These are phyloP conservation scores for Cyprinella venusta DNA, from an alignment of 2,797 vertebrate genomes.

Conservation along the genomic window DNA sequence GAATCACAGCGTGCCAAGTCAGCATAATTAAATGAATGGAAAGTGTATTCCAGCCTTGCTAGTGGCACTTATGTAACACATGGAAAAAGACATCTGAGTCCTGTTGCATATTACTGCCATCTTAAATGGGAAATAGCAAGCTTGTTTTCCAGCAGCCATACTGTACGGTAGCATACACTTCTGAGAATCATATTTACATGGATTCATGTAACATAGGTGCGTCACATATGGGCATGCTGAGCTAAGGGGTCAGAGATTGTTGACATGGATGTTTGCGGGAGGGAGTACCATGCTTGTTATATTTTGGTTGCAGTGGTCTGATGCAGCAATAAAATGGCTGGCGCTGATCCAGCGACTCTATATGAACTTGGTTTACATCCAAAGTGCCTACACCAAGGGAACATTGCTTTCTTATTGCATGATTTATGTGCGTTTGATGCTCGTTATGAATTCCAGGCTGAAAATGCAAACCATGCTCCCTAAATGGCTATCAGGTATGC, in stretches of 20 bases:
- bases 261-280: constrained; percentile 48
- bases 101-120: constrained; percentile 56
- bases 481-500: constrained; percentile 37
- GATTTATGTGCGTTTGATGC: constrained; percentile 54
- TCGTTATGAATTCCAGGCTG: constrained; percentile 52
- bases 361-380: constrained; percentile 59
- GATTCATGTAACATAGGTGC: constrained; percentile 60
- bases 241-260: constrained; percentile 56
- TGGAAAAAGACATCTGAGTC: constrained; percentile 76
- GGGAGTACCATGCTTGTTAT: constrained; percentile 41
- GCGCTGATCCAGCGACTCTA: constrained; percentile 51
- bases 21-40: constrained; percentile 69
- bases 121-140: constrained; percentile 65
- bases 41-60: constrained; percentile 67
- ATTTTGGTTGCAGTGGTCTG: constrained; percentile 52
- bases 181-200: constrained; percentile 63
- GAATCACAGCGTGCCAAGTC: constrained; percentile 64
- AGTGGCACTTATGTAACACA: constrained; percentile 65
- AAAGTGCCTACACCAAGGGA: constrained; percentile 51
- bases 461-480: constrained; percentile 44
- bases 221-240: constrained; percentile 65
- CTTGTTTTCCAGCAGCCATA: constrained; percentile 61
- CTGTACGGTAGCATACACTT: constrained; percentile 67
- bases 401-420: constrained; percentile 46
- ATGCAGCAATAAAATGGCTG: constrained; percentile 48